phyloP scores from a whole-genome alignment of 2,113 vertebrate species.

The Cottus gobio region DNA sequence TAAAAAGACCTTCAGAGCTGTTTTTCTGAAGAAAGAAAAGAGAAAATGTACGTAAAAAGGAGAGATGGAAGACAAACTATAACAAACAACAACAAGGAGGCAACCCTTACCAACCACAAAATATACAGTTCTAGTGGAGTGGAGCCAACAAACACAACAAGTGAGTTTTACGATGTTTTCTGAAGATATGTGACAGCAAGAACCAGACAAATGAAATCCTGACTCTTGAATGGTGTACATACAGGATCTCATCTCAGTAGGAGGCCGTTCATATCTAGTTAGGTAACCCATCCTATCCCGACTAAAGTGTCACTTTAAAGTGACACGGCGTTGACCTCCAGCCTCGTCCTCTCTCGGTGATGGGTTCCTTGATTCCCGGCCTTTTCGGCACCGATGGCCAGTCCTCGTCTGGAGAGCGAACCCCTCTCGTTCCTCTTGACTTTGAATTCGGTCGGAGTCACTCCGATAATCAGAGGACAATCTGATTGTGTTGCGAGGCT shows the following conservation, averaged over 20 bases:
- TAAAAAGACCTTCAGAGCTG: neutral
- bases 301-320: neutral
- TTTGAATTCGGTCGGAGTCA: slow-evolving; percentile 57
- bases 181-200: neutral
- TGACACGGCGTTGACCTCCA: slow-evolving; percentile 10
- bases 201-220: neutral
- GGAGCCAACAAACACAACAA: neutral
- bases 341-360: slow-evolving; percentile 10
- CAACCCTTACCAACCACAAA: neutral
- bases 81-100: neutral
- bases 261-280: neutral
- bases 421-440: slow-evolving; percentile 51
- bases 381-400: slow-evolving; percentile 3
- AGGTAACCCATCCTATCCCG: neutral
- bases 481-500: slow-evolving; percentile 58
- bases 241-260: neutral
- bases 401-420: slow-evolving; percentile 30
- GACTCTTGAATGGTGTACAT: neutral
- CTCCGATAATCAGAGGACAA: slow-evolving; percentile 58
- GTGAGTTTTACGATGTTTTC: neutral
- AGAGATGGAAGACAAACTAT: neutral
- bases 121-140: neutral
- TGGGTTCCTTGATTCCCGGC: slow-evolving; percentile 2
- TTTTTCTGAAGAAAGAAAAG: neutral
- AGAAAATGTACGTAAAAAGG: neutral